Evolutionary conservation across 2,113 vertebrate species (phyloP).

Genomic region (Aspiorhynchus laticeps): DNA sequence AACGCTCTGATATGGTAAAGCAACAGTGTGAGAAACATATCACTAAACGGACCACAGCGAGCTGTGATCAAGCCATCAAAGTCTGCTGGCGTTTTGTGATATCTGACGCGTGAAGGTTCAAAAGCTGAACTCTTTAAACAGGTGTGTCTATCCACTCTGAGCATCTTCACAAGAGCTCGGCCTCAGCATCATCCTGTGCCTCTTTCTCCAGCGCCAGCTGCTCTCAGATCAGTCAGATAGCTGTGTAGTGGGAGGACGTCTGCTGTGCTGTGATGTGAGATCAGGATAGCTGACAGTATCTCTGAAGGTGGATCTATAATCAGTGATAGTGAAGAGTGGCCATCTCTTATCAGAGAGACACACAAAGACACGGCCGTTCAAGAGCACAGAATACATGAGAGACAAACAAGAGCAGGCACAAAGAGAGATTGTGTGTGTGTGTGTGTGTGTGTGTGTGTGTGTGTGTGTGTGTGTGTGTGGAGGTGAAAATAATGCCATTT

Average conservation of each 20-base stretch:
- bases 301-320: conserved; percentile 53
- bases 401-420: conserved; percentile 21
- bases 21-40: not conserved
- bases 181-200: not conserved
- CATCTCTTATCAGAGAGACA: conserved; percentile 46
- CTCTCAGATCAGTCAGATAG: conserved; percentile 41
- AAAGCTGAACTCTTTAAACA: conserved; percentile 18
- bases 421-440: not conserved
- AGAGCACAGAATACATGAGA: conserved; percentile 1
- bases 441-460: too few species aligned
- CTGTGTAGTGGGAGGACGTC: conserved; percentile 11
- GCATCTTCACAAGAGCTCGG: not conserved
- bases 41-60: not conserved
- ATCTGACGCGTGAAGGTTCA: not conserved
- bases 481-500: not conserved
- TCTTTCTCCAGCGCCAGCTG: not conserved
- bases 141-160: conserved; percentile 17
- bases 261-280: conserved; percentile 35
- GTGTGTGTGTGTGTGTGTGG: not conserved
- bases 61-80: not conserved
- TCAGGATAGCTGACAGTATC: conserved; percentile 46
- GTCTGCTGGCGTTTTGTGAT: not conserved
- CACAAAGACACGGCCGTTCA: conserved; percentile 47
- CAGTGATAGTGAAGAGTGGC: conserved; percentile 45
- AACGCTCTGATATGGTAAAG: conserved; percentile 15